Conservation (phyloP, 2,888 invertebrate genomes). For the Drosophila rellima region DNA sequence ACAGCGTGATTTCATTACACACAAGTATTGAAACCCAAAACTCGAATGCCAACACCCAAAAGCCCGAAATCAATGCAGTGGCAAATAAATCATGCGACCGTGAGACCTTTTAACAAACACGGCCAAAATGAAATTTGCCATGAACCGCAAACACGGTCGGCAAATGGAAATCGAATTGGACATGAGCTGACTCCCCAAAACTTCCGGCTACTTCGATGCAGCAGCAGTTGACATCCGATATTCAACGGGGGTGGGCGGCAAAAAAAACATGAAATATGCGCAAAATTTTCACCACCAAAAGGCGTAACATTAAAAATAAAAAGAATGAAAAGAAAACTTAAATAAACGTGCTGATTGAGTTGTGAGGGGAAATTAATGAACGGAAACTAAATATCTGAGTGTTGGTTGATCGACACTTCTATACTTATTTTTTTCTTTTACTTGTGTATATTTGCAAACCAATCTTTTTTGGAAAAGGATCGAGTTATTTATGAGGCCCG, state of each 20-base stretch:
- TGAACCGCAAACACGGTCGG: constrained; percentile 56
- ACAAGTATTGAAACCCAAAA: constrained; percentile 27
- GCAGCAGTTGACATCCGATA: constrained; percentile 23
- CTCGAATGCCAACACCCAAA: constrained; percentile 22
- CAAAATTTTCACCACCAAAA: constrained; percentile 50
- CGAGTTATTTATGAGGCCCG: constrained; percentile 68
- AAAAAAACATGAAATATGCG: constrained; percentile 49
- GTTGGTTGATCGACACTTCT: constrained; percentile 30
- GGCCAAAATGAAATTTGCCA: constrained; percentile 66
- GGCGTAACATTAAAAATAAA: not conserved
- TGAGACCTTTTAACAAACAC: constrained; percentile 67
- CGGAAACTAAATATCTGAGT: constrained; percentile 75
- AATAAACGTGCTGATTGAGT: constrained; percentile 67
- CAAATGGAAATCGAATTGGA: constrained; percentile 52
- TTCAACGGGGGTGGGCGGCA: constrained; percentile 12
- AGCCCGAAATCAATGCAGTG: constrained; percentile 71
- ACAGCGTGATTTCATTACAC: constrained; percentile 57
- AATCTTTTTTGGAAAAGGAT: constrained; percentile 19
- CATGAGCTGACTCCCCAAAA: constrained; percentile 24
- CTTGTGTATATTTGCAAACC: constrained; percentile 17
- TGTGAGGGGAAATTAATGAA: constrained; percentile 79
- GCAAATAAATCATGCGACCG: constrained; percentile 73
- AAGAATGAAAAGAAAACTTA: constrained; percentile 1
- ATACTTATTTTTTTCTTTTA: constrained; percentile 14
- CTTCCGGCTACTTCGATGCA: constrained; percentile 32